Evolutionary conservation across 2,797 vertebrate species (phyloP).

Genomic region (Bovichtus variegatus): DNA sequence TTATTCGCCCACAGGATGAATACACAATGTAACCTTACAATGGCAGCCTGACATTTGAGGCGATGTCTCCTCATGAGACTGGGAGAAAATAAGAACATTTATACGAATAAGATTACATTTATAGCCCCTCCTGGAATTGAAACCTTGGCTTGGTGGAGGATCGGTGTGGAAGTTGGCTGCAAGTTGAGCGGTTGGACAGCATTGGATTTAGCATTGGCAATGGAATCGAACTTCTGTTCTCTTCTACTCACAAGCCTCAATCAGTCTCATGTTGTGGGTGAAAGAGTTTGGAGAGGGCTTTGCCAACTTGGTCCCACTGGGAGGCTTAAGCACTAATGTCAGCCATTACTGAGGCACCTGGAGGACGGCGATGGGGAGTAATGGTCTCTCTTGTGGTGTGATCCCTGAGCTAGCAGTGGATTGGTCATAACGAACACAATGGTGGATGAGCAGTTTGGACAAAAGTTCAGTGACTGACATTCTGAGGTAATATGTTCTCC

Average conservation of each 20-base stretch:
- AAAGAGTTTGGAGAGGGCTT: too few relatives aligned
- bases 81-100: not conserved
- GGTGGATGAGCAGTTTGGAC: not conserved
- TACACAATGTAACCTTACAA: not conserved
- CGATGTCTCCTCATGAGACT: not conserved
- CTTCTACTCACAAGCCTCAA: not conserved
- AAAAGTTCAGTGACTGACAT: not conserved
- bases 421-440: too few relatives aligned
- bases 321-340: too few relatives aligned
- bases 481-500: too few relatives aligned
- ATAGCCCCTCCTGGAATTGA: not conserved
- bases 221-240: not conserved
- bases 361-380: too few relatives aligned
- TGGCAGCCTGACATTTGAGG: not conserved
- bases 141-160: not conserved
- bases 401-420: not conserved
- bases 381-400: not conserved
- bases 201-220: not conserved
- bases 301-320: too few relatives aligned
- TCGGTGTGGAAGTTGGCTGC: too few relatives aligned
- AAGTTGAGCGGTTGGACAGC: too few relatives aligned
- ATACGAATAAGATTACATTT: too few relatives aligned
- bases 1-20: not conserved
- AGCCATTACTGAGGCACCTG: not conserved
- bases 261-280: too few relatives aligned